phyloP scores from a whole-genome alignment of 2,888 invertebrate species.

The Adineta ricciae region DNA sequence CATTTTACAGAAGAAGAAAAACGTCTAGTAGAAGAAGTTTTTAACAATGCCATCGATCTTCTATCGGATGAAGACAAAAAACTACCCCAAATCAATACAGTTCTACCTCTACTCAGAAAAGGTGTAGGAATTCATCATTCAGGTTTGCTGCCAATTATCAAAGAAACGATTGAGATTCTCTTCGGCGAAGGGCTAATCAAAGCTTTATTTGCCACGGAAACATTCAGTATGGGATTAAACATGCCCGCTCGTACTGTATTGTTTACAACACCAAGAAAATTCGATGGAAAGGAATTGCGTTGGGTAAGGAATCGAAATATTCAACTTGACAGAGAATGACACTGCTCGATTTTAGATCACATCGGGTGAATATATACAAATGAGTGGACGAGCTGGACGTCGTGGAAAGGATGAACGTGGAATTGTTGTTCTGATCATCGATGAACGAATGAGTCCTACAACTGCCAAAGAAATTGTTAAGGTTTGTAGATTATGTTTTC shows the following conservation, averaged over 20 bases:
- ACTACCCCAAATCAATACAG: conserved; percentile 74
- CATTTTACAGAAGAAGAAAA: conserved; percentile 68
- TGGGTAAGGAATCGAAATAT: conserved; percentile 52
- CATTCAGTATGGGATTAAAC: conserved; percentile 98
- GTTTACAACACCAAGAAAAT: conserved; percentile 86
- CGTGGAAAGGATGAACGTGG: conserved; percentile 85
- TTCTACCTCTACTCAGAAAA: conserved; percentile 76
- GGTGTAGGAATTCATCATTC: conserved; percentile 96
- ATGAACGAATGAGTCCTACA: conserved; percentile 70
- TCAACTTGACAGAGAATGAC: too few species aligned
- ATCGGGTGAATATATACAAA: conserved; percentile 97
- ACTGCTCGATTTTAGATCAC: conserved; percentile 61
- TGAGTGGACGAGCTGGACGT: conserved; percentile 95
- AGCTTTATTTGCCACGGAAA: conserved; percentile 88
- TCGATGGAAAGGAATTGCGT: conserved; percentile 86
- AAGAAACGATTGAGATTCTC: conserved; percentile 95
- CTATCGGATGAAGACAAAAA: conserved; percentile 83
- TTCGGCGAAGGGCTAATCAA: conserved; percentile 95
- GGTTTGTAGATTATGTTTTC: conserved; percentile 42
- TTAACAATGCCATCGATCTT: conserved; percentile 90
- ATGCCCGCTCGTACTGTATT: conserved; percentile 99
- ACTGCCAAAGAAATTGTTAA: conserved; percentile 56
- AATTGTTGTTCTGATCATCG: conserved; percentile 97
- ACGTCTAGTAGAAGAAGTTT: conserved; percentile 84
- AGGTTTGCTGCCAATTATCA: conserved; percentile 79